Percentiles rank a stretch among this genome's conserved stretches.
These are phyloP conservation scores for Polydrusus pterygomalis DNA, from an alignment of 2,888 invertebrate species.

Conservation along the genomic window DNA sequence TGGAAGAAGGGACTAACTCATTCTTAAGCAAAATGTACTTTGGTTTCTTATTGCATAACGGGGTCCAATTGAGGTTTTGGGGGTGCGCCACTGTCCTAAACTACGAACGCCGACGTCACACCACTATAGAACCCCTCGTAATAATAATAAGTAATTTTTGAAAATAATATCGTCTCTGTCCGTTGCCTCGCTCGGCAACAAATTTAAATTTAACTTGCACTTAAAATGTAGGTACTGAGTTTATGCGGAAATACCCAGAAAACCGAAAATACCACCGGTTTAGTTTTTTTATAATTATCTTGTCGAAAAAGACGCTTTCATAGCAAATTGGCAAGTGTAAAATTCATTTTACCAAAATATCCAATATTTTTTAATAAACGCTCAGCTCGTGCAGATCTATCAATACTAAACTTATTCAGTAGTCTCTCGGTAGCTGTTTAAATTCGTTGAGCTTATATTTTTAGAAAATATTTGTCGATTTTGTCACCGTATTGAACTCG, in stretches of 20 bases:
- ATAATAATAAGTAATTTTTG: no score
- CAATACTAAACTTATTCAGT: constrained; percentile 47
- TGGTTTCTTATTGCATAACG: no score
- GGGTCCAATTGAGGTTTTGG: no score
- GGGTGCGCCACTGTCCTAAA: no score
- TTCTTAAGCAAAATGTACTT: no score
- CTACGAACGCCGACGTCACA: no score
- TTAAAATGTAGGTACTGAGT: neutral
- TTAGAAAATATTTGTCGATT: constrained; percentile 46
- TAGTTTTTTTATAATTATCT: constrained; percentile 8
- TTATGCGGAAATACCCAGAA: neutral
- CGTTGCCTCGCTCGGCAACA: neutral
- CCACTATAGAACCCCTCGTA: no score
- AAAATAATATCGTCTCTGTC: no score
- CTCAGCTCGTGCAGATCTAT: constrained; percentile 48
- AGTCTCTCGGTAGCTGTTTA: constrained; percentile 46
- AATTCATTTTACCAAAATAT: constrained; percentile 51
- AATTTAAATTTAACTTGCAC: neutral
- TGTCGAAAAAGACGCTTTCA: constrained; percentile 21
- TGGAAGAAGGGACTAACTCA: no score
- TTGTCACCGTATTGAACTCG: constrained; percentile 24
- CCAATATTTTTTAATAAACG: constrained; percentile 52
- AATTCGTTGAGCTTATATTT: constrained; percentile 49
- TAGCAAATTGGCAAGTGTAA: constrained; percentile 43
- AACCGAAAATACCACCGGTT: constrained; percentile 2